Percentiles rank a stretch among this genome's conserved stretches.
phyloP scores from a whole-genome alignment of 2,797 vertebrate genomes.

The Sternarchorhynchus goeldii region DNA sequence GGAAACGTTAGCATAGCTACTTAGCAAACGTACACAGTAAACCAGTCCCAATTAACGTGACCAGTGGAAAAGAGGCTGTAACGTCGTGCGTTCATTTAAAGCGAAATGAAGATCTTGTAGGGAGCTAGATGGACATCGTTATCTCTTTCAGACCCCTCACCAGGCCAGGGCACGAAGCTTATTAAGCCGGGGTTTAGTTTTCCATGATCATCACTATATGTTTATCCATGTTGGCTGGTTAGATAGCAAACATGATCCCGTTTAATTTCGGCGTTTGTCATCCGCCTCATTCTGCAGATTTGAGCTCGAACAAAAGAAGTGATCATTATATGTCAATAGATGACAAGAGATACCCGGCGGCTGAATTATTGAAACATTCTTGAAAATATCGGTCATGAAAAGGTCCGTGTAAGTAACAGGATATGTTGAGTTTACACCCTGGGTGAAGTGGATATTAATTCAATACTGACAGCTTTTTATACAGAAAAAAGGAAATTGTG shows the following conservation, averaged over 20 bases:
- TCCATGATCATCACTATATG: slow-evolving; percentile 5
- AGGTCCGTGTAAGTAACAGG: too few relatives aligned
- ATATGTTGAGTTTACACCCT: too few relatives aligned
- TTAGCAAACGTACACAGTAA: too few relatives aligned
- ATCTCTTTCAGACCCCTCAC: slow-evolving; percentile 21
- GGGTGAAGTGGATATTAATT: too few relatives aligned
- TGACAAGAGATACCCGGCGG: too few relatives aligned
- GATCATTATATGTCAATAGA: background rate
- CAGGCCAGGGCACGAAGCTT: slow-evolving; percentile 29
- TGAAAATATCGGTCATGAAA: too few relatives aligned
- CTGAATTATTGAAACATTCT: too few relatives aligned
- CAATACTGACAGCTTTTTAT: too few relatives aligned
- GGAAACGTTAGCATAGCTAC: slow-evolving; percentile 23
- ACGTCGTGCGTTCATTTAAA: background rate
- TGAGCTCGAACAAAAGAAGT: background rate
- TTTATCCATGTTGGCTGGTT: background rate
- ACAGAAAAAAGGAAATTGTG: too few relatives aligned
- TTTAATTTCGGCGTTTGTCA: background rate
- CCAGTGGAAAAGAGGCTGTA: slow-evolving; percentile 16
- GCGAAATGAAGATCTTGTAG: background rate
- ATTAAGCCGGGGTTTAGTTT: slow-evolving; percentile 13
- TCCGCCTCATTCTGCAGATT: background rate
- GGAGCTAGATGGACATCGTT: background rate
- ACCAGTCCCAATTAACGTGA: background rate
- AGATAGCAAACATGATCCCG: background rate